A percentile compares a stretch with the other conserved stretches of the same genome.
These are phyloP conservation scores for Ephialtes manifestator DNA, from an alignment of 2,888 invertebrate genomes.

Conservation along the genomic window DNA sequence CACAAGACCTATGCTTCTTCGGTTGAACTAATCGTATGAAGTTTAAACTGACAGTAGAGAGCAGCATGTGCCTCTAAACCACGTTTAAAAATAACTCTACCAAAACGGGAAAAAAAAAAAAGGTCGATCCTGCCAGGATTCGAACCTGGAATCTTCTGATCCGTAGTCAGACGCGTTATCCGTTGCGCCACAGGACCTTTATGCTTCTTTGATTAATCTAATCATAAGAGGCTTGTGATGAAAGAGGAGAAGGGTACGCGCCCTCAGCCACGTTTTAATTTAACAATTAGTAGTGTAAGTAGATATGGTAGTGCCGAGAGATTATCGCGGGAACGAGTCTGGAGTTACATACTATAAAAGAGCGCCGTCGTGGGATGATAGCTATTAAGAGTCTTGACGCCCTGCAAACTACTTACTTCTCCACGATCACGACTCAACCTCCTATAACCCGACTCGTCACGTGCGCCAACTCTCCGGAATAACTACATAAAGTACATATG, in stretches of 20 bases:
- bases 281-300: conserved; percentile 14
- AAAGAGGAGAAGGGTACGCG: conserved; percentile 13
- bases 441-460: conserved; percentile 21
- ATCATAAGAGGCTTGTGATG: not conserved
- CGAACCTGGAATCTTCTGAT: conserved; percentile 89
- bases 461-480: conserved; percentile 36
- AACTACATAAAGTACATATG: conserved; percentile 41
- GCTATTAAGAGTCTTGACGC: conserved; percentile 1
- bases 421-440: not conserved
- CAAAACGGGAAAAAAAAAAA: too few relatives aligned
- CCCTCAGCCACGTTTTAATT: not conserved
- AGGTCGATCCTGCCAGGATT: conserved; percentile 82
- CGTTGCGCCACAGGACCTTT: conserved; percentile 82
- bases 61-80: too few relatives aligned
- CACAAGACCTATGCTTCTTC: conserved; percentile 76
- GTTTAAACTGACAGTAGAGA: too few relatives aligned
- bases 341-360: not conserved
- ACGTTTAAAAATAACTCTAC: too few relatives aligned
- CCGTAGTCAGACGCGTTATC: conserved; percentile 91
- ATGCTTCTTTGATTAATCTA: not conserved
- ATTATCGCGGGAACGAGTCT: conserved; percentile 22
- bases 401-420: not conserved
- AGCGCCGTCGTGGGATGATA: conserved; percentile 6
- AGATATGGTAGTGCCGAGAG: not conserved
- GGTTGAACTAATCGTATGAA: not conserved